phyloP scores from a whole-genome alignment of 2,113 vertebrate genomes.

The Cyanoliseus patagonus region DNA sequence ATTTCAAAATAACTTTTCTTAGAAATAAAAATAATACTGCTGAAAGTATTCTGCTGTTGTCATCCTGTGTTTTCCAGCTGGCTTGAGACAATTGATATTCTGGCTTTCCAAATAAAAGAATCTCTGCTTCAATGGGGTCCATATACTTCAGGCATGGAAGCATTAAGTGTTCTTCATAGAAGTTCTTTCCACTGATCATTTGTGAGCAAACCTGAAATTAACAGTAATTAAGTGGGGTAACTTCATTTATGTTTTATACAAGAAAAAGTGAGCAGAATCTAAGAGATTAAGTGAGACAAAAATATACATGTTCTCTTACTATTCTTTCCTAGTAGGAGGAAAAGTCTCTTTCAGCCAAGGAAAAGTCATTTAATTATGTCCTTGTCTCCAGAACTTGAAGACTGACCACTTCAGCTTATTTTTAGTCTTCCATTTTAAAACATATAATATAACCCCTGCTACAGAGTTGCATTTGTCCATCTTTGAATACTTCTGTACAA shows the following conservation, averaged over 20 bases:
- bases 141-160: neutral
- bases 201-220: neutral
- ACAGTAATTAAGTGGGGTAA: neutral
- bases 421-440: neutral
- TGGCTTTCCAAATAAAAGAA: neutral
- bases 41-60: neutral
- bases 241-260: neutral
- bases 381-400: neutral
- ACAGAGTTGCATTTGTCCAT: neutral
- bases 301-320: neutral
- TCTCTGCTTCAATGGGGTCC: fast-evolving
- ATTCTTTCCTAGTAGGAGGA: neutral
- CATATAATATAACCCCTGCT: neutral
- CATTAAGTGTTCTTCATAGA: neutral
- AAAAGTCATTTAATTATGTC: neutral
- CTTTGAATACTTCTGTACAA: neutral
- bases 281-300: neutral
- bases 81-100: neutral
- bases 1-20: neutral
- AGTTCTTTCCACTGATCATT: neutral
- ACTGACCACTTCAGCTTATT: neutral
- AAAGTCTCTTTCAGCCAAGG: neutral
- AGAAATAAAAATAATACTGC: neutral
- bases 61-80: neutral
- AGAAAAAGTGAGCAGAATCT: neutral